phyloP scores from a whole-genome alignment of 2,113 vertebrate species.

The Pitta sordida region DNA sequence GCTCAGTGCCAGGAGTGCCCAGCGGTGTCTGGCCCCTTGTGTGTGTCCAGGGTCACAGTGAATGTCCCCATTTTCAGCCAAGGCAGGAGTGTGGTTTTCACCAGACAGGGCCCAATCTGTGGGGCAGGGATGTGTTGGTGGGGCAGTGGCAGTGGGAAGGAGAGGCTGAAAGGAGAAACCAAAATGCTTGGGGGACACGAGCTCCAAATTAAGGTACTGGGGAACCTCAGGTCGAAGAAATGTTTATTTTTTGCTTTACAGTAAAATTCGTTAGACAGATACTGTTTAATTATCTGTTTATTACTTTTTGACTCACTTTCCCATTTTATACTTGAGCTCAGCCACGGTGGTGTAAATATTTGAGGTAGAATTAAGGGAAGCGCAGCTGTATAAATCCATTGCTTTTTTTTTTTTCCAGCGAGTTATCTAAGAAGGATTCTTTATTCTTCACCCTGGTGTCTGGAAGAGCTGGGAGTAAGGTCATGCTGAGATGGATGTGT shows the following conservation, averaged over 20 bases:
- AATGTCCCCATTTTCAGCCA: constrained; percentile 13
- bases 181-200: not conserved
- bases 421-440: constrained; percentile 53
- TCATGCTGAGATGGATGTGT: not conserved
- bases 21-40: not conserved
- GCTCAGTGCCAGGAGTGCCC: constrained; percentile 37
- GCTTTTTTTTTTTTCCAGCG: not conserved
- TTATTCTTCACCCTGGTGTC: constrained; percentile 7
- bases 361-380: constrained; percentile 55
- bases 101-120: constrained; percentile 5
- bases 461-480: not conserved
- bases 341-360: constrained; percentile 51
- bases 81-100: constrained; percentile 1
- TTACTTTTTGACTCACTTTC: constrained; percentile 37
- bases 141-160: not conserved
- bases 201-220: constrained; percentile 47
- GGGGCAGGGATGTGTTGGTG: not conserved
- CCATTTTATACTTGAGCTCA: constrained; percentile 25
- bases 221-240: constrained; percentile 45
- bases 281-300: constrained; percentile 64
- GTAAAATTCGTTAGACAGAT: constrained; percentile 43
- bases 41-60: not conserved
- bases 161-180: not conserved
- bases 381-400: constrained; percentile 45
- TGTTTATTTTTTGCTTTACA: constrained; percentile 57